Base-by-base conservation (phyloP, 37 sponge, comb jelly and placozoan genomes). In the Haliclona indistincta region DNA sequence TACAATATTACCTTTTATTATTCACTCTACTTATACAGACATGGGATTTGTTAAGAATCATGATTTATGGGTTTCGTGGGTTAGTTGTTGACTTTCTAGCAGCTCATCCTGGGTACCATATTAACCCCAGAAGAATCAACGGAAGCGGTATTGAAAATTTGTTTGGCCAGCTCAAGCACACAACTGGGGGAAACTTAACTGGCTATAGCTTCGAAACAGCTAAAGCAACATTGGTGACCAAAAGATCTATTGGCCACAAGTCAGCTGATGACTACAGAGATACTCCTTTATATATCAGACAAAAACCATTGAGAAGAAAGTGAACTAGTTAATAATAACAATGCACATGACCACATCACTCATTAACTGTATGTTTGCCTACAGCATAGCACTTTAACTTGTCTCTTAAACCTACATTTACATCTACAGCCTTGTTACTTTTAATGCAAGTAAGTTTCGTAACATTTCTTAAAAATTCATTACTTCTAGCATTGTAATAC, bases 161-260 rank as follows among this genome's bases (percentile, higher is more conserved):
- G 40, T 70, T 70, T 26, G 42, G 71, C 22, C 40, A 43, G 7
- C 71, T 70, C 11, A 64, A 47, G 53, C 40, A 70, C 23, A 47
- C 40, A 17, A n/a, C 53, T 70, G 71, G 71, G 6, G 71, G 71
- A n/a, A 70, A 70, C 53, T 29, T 70, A 29, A 15, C 71, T 5
- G 30, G 35, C 4, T 15, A 22, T 34, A 63, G 42, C 25, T 75
- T 60, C 33, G 17, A 62, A 2, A 42, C 76, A 60, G 64, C 76
- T n/a, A 32, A 56, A 56, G 74, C 74, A 26, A 35, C 29, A 13
- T 29, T 70, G 5, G 11, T 70, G 6, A 70, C 71, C 38, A 42
- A 44, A 35, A 20, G 67, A 33, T 35, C 38, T 36, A 38, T 66
- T 5, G 67, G 67, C 5, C 28, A 7, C 5, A 66, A 17, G 20